phyloP scores from a whole-genome alignment of 2,888 invertebrate genomes.

The Eurytoma californica region DNA sequence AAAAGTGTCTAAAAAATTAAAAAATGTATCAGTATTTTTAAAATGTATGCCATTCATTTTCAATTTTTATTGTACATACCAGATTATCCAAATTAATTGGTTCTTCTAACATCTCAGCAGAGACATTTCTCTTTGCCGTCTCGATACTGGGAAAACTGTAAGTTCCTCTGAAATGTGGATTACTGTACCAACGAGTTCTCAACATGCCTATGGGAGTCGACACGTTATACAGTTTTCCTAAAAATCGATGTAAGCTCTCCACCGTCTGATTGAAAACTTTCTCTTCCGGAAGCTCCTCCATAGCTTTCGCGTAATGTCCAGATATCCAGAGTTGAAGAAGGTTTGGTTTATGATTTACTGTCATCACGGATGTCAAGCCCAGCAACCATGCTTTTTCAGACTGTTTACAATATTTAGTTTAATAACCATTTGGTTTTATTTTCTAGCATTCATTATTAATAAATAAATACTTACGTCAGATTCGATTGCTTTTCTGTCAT shows the following conservation, averaged over 20 bases:
- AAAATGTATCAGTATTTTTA: constrained; percentile 54
- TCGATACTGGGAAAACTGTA: constrained; percentile 78
- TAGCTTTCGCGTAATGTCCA: constrained; percentile 78
- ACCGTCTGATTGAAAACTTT: constrained; percentile 75
- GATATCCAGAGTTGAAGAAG: constrained; percentile 82
- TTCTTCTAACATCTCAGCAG: constrained; percentile 57
- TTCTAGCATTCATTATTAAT: constrained; percentile 72
- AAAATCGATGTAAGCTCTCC: constrained; percentile 76
- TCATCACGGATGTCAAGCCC: constrained; percentile 80
- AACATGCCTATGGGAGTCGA: constrained; percentile 75
- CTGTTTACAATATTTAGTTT: constrained; percentile 24
- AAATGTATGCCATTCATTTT: constrained; percentile 57
- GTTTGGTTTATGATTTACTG: constrained; percentile 79
- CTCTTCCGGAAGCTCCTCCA: constrained; percentile 79
- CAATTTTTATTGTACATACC: not conserved
- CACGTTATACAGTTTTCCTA: constrained; percentile 76
- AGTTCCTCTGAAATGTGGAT: constrained; percentile 83
- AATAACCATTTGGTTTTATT: constrained; percentile 31
- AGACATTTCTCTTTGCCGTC: constrained; percentile 58
- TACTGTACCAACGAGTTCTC: constrained; percentile 83
- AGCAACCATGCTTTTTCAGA: constrained; percentile 78
- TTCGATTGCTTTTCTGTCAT: constrained; percentile 69
- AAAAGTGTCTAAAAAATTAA: constrained; percentile 75
- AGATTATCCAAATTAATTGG: constrained; percentile 72
- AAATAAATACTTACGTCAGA: constrained; percentile 17